phyloP scores from a whole-genome alignment of 1,140 invertebrate genomes.

The Drosophila navojoa region DNA sequence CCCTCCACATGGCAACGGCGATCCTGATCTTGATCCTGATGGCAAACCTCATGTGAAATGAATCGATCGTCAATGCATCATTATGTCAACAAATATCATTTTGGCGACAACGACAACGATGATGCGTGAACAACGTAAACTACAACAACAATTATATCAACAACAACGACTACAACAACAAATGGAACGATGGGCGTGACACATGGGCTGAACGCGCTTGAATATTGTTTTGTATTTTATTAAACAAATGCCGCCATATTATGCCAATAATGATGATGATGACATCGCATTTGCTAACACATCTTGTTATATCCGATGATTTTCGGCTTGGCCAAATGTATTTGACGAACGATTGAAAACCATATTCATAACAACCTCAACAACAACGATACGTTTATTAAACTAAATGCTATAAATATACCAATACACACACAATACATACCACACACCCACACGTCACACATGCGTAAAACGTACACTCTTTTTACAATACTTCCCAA shows the following conservation, averaged over 20 bases:
- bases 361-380: slow-evolving; percentile 1
- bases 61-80: slow-evolving; percentile 9
- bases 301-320: slow-evolving; percentile 83
- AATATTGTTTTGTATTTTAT: slow-evolving; percentile 36
- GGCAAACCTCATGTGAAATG: slow-evolving; percentile 10
- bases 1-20: slow-evolving; percentile 68
- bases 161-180: slow-evolving; percentile 17
- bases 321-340: slow-evolving; percentile 83
- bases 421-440: slow-evolving; percentile 27
- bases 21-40: slow-evolving; percentile 1
- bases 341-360: slow-evolving; percentile 77
- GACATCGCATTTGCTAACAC: slow-evolving; percentile 83
- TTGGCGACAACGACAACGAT: slow-evolving; percentile 16
- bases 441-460: slow-evolving; percentile 8
- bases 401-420: slow-evolving; percentile 41
- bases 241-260: slow-evolving; percentile 48
- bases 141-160: slow-evolving; percentile 31
- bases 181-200: slow-evolving; percentile 50
- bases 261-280: slow-evolving; percentile 83
- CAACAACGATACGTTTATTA: slow-evolving; percentile 41
- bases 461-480: slow-evolving; percentile 14
- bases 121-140: slow-evolving; percentile 30
- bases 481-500: slow-evolving; percentile 13
- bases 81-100: slow-evolving; percentile 33
- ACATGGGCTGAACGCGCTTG: slow-evolving; percentile 25